Conservation (phyloP, 2,797 vertebrate genomes). For the Sebastes variabilis region DNA sequence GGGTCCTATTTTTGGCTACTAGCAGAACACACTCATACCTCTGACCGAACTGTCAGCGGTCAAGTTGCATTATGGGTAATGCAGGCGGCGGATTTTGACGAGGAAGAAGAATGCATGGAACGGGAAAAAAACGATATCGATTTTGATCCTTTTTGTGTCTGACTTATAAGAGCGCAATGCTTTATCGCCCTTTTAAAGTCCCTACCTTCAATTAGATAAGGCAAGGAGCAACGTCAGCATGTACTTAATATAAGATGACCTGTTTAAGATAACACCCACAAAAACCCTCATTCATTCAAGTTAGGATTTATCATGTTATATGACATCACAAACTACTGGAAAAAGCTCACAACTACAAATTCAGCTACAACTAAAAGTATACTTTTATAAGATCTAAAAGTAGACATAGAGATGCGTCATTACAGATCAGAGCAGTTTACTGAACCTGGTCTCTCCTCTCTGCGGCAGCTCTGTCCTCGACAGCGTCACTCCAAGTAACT, state of each 20-base stretch:
- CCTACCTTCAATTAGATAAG: not conserved
- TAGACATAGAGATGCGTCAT: not conserved
- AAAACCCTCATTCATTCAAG: not conserved
- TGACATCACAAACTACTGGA: not conserved
- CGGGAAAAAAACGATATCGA: not conserved
- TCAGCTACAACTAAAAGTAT: not conserved
- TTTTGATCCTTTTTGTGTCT: not conserved
- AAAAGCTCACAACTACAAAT: not conserved
- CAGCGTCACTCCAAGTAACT: constrained; percentile 3
- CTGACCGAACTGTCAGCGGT: not conserved
- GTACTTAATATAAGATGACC: not conserved
- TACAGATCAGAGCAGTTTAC: constrained; percentile 39
- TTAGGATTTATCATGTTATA: not conserved
- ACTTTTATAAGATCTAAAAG: not conserved
- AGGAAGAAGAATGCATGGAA: not conserved
- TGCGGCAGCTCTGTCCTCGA: constrained; percentile 35
- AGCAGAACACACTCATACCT: not conserved
- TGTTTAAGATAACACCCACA: not conserved
- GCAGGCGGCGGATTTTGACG: not conserved
- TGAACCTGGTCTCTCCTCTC: constrained; percentile 53
- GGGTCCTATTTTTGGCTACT: not conserved
- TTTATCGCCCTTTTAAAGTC: not conserved
- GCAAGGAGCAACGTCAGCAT: not conserved
- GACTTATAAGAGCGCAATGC: not conserved
- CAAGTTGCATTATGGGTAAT: not conserved